Conservation (phyloP, 2,113 vertebrate species). For the Chionodraco myersi region DNA sequence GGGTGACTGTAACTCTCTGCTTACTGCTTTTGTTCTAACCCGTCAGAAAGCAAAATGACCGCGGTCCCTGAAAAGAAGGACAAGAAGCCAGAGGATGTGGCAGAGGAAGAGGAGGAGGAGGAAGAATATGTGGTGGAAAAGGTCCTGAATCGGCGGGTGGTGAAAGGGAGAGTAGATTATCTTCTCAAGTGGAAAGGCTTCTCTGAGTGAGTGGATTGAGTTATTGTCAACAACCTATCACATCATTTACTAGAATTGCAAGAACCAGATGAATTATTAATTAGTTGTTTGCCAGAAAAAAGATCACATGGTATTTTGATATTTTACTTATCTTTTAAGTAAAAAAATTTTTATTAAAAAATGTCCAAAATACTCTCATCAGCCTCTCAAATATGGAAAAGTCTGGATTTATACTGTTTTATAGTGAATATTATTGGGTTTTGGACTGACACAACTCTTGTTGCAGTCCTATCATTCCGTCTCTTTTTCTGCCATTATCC, state of each 20-base stretch:
- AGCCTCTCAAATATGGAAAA: too few species aligned
- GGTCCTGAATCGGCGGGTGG: slow-evolving; percentile 93
- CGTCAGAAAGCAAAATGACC: slow-evolving; percentile 85
- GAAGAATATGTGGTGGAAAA: slow-evolving; percentile 98
- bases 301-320: too few species aligned
- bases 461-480: too few species aligned
- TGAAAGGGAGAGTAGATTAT: slow-evolving; percentile 96
- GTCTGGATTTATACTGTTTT: too few species aligned
- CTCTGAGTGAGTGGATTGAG: slow-evolving; percentile 86
- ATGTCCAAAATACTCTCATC: too few species aligned
- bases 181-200: slow-evolving; percentile 99
- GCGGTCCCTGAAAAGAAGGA: slow-evolving; percentile 91
- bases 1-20: not conserved
- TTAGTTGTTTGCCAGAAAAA: too few species aligned
- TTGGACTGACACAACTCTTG: too few species aligned
- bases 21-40: slow-evolving; percentile 10
- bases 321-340: too few species aligned
- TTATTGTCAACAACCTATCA: not conserved
- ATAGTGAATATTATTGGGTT: too few species aligned
- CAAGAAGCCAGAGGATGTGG: slow-evolving; percentile 95
- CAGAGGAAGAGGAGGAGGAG: slow-evolving; percentile 96
- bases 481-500: not conserved
- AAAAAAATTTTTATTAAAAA: too few species aligned
- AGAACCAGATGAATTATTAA: too few species aligned
- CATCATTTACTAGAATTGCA: not conserved